Evolutionary conservation across 2,888 invertebrate species (phyloP).

Genomic region (Euzetes globulus): DNA sequence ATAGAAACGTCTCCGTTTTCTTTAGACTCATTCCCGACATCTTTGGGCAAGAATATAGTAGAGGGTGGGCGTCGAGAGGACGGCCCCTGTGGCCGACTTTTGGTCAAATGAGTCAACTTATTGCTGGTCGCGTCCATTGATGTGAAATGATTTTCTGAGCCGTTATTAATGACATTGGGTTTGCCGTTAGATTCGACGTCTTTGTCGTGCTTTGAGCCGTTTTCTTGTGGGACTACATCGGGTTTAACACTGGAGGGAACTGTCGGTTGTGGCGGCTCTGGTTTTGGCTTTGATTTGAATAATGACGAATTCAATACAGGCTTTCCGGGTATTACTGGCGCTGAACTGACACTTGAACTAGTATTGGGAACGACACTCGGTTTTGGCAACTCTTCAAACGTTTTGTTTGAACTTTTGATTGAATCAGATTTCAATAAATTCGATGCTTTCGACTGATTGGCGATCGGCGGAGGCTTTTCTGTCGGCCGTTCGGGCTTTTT

Average conservation of each 20-base stretch:
- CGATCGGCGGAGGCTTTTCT: conserved; percentile 12
- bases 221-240: conserved; percentile 30
- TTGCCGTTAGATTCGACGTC: not conserved
- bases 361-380: not conserved
- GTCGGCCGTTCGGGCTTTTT: conserved; percentile 41
- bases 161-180: not conserved
- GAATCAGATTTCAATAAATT: not conserved
- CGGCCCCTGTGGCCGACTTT: conserved; percentile 53
- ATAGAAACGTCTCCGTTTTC: conserved; percentile 23
- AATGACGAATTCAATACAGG: conserved; percentile 17
- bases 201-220: not conserved
- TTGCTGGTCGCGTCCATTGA: conserved; percentile 40
- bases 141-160: not conserved
- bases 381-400: conserved; percentile 27
- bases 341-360: not conserved
- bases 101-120: conserved; percentile 47
- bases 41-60: conserved; percentile 13
- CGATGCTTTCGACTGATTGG: not conserved
- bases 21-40: not conserved
- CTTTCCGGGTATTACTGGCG: conserved; percentile 20
- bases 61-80: conserved; percentile 60
- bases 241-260: conserved; percentile 20
- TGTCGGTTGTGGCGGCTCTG: not conserved
- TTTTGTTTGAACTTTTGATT: conserved; percentile 22
- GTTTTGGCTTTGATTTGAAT: conserved; percentile 18